Percentiles rank a stretch among this genome's conserved stretches.
phyloP scores from a whole-genome alignment of 2,113 vertebrate species.

The Corythoichthys intestinalis region DNA sequence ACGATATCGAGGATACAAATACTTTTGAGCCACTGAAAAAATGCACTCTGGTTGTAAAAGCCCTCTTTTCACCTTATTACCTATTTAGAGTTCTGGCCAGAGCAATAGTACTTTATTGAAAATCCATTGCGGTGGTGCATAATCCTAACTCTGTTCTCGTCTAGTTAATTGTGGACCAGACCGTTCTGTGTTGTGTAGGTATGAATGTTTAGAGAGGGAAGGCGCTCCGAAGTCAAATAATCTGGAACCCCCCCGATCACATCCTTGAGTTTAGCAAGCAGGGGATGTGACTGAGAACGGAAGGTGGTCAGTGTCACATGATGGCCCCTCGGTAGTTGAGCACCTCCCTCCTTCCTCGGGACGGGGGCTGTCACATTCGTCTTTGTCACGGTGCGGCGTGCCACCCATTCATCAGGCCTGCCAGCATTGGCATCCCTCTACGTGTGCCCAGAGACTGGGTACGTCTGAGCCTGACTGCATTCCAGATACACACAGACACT shows the following conservation, averaged over 20 bases:
- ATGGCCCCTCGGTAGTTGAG: conserved; percentile 61
- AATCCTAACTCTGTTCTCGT: conserved; percentile 5
- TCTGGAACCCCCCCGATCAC: conserved; percentile 22
- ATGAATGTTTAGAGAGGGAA: background rate
- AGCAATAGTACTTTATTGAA: background rate
- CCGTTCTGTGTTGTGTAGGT: conserved; percentile 4
- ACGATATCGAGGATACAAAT: too few species aligned
- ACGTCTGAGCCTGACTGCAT: conserved; percentile 71
- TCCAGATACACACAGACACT: conserved; percentile 72
- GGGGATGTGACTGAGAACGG: conserved; percentile 47
- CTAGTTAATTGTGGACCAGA: background rate
- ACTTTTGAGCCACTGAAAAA: too few species aligned
- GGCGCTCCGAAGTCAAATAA: conserved; percentile 11
- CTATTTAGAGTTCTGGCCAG: too few species aligned
- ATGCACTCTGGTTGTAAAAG: too few species aligned
- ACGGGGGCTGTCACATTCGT: conserved; percentile 76
- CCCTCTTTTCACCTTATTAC: too few species aligned
- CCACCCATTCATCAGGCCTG: conserved; percentile 80
- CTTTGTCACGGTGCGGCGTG: conserved; percentile 74
- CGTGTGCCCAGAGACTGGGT: conserved; percentile 71
- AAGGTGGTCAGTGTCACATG: conserved; percentile 57
- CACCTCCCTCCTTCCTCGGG: conserved; percentile 64
- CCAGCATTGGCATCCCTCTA: conserved; percentile 70
- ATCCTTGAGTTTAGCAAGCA: conserved; percentile 40
- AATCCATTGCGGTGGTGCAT: background rate